Base-by-base conservation (phyloP, 2,797 vertebrate genomes). In the Yasuhikotakia modesta region DNA sequence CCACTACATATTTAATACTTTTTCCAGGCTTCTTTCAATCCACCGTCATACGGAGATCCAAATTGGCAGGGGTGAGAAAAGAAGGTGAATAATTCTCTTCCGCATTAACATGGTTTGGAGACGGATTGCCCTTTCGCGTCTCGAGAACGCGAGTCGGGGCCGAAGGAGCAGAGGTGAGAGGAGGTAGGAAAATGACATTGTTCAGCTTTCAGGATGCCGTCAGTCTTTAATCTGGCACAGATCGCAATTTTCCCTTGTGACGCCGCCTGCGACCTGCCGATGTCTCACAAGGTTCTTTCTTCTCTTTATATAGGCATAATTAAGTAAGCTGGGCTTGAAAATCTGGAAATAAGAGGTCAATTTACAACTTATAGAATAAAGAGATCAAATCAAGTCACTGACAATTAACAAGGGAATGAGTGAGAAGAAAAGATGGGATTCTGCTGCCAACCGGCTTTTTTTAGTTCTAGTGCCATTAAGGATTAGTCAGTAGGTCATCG, bases 51-150 rank as follows among this genome's bases (percentile, higher is more conserved):
- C 84, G 85, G 91, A 90, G 92, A 70, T 90, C 87, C 90, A 95
- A 85, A 94, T 87, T 94, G 91, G 91, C 94, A 94, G 92, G 92
- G 94, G 93, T 93, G 92, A 94, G 88, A 89, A 89, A 88, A 70
- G 57, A 90, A 86, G 78, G 87, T 93, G 93, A 94, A 95, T 95
- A 94, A 95, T 95, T 94, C 68, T 94, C 90, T 84, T 88, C 88
- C 80, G 89, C 92, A 94, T 95, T 95, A 95, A 90, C 88, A 91
- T 85, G 88, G 89, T 86, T 84, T 82, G 21, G 88, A 92, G 92
- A 92, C 85, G 82, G 90, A 93, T 92, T 90, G 84, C 53, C 90
- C 86, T 94, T 93, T 93, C 91, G 91, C 92, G 93, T 93, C 90
- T 88, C 86, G 89, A 88, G 61, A 70, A 83, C 84, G 46, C n/a